Percentiles rank a stretch among this genome's conserved stretches.
Evolutionary conservation across 2,888 invertebrate species (phyloP).

Genomic region (Sericinus montela): DNA sequence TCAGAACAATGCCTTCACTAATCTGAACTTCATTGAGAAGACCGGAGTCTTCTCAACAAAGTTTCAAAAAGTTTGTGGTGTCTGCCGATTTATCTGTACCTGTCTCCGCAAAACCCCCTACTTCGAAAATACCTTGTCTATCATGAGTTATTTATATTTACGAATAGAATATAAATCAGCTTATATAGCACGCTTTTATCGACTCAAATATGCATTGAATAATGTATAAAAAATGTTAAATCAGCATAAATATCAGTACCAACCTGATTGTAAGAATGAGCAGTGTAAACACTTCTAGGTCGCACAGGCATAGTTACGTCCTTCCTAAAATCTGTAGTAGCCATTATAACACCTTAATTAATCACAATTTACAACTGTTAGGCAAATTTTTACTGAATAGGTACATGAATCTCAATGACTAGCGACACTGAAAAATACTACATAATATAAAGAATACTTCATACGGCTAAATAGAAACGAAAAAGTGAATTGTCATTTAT

Average conservation of each 20-base stretch:
- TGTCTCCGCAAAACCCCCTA: too few species aligned
- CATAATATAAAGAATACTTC: conserved; percentile 62
- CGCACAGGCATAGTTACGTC: conserved; percentile 74
- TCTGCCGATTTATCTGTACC: too few species aligned
- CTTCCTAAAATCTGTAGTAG: conserved; percentile 72
- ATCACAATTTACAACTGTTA: conserved; percentile 55
- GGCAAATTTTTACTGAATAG: conserved; percentile 47
- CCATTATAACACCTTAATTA: conserved; percentile 60
- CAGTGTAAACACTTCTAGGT: conserved; percentile 84
- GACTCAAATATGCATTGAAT: too few species aligned
- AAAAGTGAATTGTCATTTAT: conserved; percentile 57
- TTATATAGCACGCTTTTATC: too few species aligned
- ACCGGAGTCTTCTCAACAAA: too few species aligned
- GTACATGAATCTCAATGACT: conserved; percentile 64
- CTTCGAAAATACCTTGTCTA: too few species aligned
- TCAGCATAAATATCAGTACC: background rate
- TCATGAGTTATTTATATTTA: too few species aligned
- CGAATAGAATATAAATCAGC: too few species aligned
- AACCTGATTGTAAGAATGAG: conserved; percentile 81
- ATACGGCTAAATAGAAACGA: conserved; percentile 39
- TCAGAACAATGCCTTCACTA: too few species aligned
- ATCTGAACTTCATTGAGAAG: too few species aligned
- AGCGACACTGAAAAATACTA: conserved; percentile 62
- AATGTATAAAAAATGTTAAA: too few species aligned
- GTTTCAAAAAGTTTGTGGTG: too few species aligned